Evolutionary conservation across 2,797 vertebrate species (phyloP).

Genomic region (Cephalopachus bancanus): DNA sequence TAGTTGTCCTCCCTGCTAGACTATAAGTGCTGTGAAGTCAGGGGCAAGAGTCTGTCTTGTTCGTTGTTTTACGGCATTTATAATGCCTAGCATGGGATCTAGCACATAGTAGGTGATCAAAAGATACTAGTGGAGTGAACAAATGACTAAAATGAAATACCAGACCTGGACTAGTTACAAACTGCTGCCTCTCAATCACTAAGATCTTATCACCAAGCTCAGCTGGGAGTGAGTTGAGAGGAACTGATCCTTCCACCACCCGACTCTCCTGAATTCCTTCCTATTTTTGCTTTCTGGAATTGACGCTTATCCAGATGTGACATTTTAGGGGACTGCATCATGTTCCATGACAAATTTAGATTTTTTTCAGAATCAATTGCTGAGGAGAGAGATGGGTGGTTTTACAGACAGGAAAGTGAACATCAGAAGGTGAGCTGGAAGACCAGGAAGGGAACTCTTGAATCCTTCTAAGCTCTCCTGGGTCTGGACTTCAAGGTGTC

Average conservation of each 20-base stretch:
- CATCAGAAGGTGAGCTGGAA: neutral
- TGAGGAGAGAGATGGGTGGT: neutral
- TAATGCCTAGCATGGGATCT: neutral
- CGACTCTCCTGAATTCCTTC: neutral
- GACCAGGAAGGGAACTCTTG: neutral
- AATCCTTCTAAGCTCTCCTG: neutral
- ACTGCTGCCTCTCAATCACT: neutral
- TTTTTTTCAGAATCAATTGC: neutral
- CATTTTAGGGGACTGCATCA: neutral
- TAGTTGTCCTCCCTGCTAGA: neutral
- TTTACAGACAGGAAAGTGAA: neutral
- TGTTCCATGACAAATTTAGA: neutral
- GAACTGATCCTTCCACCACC: neutral
- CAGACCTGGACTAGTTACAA: neutral
- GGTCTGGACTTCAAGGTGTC: neutral
- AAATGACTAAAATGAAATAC: neutral
- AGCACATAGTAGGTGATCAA: neutral
- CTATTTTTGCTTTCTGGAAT: conserved; percentile 28
- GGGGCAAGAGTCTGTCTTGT: neutral
- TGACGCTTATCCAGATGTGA: neutral
- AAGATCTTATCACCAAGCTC: neutral
- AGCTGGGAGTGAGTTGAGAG: neutral
- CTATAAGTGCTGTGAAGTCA: neutral
- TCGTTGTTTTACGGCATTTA: neutral
- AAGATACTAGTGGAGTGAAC: neutral